Evolutionary conservation across 2,797 vertebrate species (phyloP).

Genomic region (Galaxias olidus): DNA sequence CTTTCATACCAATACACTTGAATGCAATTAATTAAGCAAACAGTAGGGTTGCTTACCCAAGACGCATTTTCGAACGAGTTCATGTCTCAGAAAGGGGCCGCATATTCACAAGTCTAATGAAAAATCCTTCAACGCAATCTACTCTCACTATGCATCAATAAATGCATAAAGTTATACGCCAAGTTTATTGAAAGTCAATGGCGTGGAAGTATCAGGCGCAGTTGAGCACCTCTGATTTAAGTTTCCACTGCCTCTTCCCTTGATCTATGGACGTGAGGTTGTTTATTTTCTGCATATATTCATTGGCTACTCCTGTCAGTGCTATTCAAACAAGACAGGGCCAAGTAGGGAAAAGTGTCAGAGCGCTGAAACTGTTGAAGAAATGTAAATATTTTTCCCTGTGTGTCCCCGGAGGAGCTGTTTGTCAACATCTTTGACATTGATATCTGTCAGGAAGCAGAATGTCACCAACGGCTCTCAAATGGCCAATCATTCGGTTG

Average conservation of each 20-base stretch:
- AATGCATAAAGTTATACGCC: constrained; percentile 18
- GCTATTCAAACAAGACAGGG: constrained; percentile 77
- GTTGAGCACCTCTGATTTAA: constrained; percentile 20
- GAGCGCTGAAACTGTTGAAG: constrained; percentile 83
- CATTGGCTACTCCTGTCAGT: constrained; percentile 84
- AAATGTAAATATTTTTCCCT: constrained; percentile 89
- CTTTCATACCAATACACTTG: constrained; percentile 19
- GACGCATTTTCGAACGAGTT: constrained; percentile 18
- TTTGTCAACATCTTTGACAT: constrained; percentile 87
- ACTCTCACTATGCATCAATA: constrained; percentile 24
- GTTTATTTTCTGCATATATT: constrained; percentile 77
- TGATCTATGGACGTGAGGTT: constrained; percentile 62
- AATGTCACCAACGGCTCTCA: constrained; percentile 70
- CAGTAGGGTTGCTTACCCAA: constrained; percentile 14
- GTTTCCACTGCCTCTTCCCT: constrained; percentile 15
- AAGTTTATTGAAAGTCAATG: constrained; percentile 42
- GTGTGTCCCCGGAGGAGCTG: constrained; percentile 80
- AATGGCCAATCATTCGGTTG: constrained; percentile 47
- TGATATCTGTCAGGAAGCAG: constrained; percentile 88
- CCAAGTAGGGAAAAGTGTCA: constrained; percentile 84
- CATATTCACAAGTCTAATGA: constrained; percentile 29
- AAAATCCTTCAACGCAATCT: constrained; percentile 29
- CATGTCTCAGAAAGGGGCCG: constrained; percentile 33
- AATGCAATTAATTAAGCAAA: constrained; percentile 28
- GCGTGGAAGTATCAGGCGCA: constrained; percentile 21